phyloP scores from a whole-genome alignment of 2,888 invertebrate genomes.

The Ophioninae sp. region DNA sequence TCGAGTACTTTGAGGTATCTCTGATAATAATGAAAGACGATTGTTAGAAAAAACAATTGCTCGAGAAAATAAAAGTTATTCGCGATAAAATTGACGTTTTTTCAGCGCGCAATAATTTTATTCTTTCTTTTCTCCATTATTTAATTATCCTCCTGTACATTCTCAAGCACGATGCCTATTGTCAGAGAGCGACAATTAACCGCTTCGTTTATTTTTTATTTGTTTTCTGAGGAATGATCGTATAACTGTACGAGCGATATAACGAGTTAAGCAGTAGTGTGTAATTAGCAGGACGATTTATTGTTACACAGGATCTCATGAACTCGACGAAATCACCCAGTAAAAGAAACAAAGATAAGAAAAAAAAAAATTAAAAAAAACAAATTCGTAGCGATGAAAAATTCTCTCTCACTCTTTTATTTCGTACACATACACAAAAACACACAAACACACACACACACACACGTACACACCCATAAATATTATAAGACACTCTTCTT shows the following conservation, averaged over 20 bases:
- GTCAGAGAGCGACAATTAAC: slow-evolving; percentile 38
- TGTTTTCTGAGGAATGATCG: slow-evolving; percentile 11
- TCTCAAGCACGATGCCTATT: slow-evolving; percentile 31
- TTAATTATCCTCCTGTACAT: neutral
- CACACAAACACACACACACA: no score
- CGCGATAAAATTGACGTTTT: neutral
- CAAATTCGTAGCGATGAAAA: slow-evolving; percentile 11
- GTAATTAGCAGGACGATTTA: slow-evolving; percentile 32
- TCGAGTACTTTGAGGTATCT: no score
- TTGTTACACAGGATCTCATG: slow-evolving; percentile 37
- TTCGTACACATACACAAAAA: slow-evolving; percentile 37
- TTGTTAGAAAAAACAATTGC: no score
- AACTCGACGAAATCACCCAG: neutral
- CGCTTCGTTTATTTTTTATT: slow-evolving; percentile 16
- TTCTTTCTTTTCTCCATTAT: neutral
- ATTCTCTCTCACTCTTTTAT: neutral
- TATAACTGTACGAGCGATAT: slow-evolving; percentile 18
- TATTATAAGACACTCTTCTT: slow-evolving; percentile 46
- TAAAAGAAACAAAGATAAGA: slow-evolving; percentile 20
- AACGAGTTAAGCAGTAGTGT: slow-evolving; percentile 1
- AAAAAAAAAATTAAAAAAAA: no score
- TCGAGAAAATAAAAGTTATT: no score
- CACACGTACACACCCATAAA: no score
- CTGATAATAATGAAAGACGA: no score
- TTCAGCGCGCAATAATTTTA: neutral